Conservation (phyloP, 2,113 vertebrate species). For the Gila orcuttii region DNA sequence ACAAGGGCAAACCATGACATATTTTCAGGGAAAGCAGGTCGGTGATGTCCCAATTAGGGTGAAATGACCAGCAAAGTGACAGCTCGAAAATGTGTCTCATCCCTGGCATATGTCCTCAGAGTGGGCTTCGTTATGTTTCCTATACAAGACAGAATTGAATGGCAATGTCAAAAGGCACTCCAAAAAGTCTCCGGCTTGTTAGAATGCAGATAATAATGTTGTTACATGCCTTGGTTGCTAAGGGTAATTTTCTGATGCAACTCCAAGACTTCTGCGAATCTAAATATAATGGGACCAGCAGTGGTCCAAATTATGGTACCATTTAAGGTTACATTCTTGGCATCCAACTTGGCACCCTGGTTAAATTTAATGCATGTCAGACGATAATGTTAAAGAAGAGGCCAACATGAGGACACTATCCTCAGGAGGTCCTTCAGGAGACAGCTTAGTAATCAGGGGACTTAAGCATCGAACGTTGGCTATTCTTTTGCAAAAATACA, state of each 20-base stretch:
- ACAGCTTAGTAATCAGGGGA: background rate
- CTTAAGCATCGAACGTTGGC: background rate
- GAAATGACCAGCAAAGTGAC: constrained; percentile 56
- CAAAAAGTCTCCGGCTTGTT: constrained; percentile 46
- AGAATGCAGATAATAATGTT: constrained; percentile 56
- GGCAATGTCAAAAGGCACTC: constrained; percentile 49
- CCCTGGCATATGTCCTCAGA: constrained; percentile 56
- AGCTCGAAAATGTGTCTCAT: constrained; percentile 46
- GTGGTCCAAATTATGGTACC: constrained; percentile 23
- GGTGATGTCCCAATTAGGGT: constrained; percentile 60
- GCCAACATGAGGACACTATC: constrained; percentile 20
- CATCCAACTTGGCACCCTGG: constrained; percentile 29
- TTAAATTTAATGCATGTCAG: constrained; percentile 32
- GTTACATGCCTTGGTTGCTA: constrained; percentile 49
- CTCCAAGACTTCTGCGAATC: constrained; percentile 39
- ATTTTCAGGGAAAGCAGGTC: constrained; percentile 52
- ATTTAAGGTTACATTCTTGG: constrained; percentile 39
- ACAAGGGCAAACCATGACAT: constrained; percentile 52
- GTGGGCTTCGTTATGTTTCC: constrained; percentile 48
- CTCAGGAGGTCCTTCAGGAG: constrained; percentile 5
- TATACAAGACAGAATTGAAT: constrained; percentile 51
- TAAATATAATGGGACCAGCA: constrained; percentile 34
- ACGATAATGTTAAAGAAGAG: constrained; percentile 26
- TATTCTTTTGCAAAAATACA: constrained; percentile 7
- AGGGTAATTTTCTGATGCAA: constrained; percentile 60